phyloP scores from a whole-genome alignment of 2,888 invertebrate species.

The Sphaerophoria rueppellii region DNA sequence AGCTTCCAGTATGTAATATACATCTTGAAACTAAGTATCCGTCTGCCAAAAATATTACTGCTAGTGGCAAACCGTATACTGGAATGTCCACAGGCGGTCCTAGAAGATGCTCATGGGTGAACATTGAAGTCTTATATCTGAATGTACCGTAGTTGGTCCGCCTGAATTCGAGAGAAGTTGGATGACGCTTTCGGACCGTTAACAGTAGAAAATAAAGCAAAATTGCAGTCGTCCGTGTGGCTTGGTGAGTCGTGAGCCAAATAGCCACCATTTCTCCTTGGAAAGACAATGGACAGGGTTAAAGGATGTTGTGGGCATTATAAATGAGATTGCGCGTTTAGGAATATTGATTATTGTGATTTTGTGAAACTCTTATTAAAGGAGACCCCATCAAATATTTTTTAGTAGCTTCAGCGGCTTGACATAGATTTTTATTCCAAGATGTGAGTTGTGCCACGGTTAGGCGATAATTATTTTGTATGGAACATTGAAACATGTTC shows the following conservation, averaged over 20 bases:
- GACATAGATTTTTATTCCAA: neutral
- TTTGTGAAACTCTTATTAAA: slow-evolving; percentile 3
- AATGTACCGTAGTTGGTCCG: slow-evolving; percentile 46
- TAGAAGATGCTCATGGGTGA: slow-evolving; percentile 10
- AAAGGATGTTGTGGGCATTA: slow-evolving; percentile 3
- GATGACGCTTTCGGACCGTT: slow-evolving; percentile 28
- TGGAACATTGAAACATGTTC: no score
- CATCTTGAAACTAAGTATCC: slow-evolving; percentile 29
- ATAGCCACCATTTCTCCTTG: slow-evolving; percentile 36
- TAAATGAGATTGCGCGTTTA: slow-evolving; percentile 35
- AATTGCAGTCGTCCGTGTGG: slow-evolving; percentile 31
- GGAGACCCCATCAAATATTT: neutral
- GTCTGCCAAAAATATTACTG: neutral
- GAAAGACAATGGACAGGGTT: neutral
- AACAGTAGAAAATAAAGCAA: slow-evolving; percentile 34
- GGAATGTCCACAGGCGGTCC: slow-evolving; percentile 54
- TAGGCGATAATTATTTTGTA: neutral
- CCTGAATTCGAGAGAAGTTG: slow-evolving; percentile 25
- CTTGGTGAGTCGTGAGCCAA: slow-evolving; percentile 22
- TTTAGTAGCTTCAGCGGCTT: neutral
- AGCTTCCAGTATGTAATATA: slow-evolving; percentile 38
- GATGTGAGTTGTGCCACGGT: neutral
- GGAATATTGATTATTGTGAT: slow-evolving; percentile 37
- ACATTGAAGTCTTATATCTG: slow-evolving; percentile 55
- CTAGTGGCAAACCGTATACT: neutral